phyloP scores from a whole-genome alignment of 2,888 invertebrate species.

The Orchestes rusci region DNA sequence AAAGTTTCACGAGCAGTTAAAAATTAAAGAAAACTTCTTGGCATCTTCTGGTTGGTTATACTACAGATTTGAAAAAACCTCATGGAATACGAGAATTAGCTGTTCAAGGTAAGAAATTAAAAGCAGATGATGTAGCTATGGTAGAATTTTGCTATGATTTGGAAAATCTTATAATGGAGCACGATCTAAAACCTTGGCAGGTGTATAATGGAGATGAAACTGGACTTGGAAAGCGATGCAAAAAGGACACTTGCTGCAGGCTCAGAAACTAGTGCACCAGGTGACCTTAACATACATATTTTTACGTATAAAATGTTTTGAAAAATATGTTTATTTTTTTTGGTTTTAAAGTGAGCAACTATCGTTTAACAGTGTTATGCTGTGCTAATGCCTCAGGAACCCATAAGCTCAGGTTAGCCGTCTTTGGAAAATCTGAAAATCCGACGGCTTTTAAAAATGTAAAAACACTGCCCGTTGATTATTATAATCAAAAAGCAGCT shows the following conservation, averaged over 20 bases:
- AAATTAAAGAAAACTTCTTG: slow-evolving; percentile 8
- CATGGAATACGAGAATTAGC: slow-evolving; percentile 17
- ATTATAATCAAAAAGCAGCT: slow-evolving; percentile 3
- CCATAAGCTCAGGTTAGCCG: slow-evolving; percentile 26
- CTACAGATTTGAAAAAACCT: slow-evolving; percentile 27
- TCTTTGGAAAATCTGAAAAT: slow-evolving; percentile 15
- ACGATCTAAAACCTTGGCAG: slow-evolving; percentile 16
- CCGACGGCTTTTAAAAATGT: slow-evolving; percentile 5
- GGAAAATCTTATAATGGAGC: slow-evolving; percentile 12
- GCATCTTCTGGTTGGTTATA: slow-evolving; percentile 28
- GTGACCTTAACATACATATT: slow-evolving; percentile 2
- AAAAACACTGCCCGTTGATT: slow-evolving; percentile 7
- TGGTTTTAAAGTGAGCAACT: slow-evolving; percentile 11
- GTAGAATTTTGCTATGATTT: slow-evolving; percentile 20
- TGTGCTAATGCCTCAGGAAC: slow-evolving; percentile 17
- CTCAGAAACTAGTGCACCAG: slow-evolving; percentile 16
- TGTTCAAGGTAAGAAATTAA: slow-evolving; percentile 13
- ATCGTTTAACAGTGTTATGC: slow-evolving; percentile 15
- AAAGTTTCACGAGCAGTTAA: slow-evolving; percentile 13
- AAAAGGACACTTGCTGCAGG: slow-evolving; percentile 11
- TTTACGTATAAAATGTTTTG: too few relatives aligned
- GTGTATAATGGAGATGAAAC: slow-evolving; percentile 20
- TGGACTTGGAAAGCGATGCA: slow-evolving; percentile 16
- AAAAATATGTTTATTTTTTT: slow-evolving; percentile 3
- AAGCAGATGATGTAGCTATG: slow-evolving; percentile 19